Evolutionary conservation across 2,113 vertebrate genomes (phyloP).

Genomic region (Apodemus sylvaticus): DNA sequence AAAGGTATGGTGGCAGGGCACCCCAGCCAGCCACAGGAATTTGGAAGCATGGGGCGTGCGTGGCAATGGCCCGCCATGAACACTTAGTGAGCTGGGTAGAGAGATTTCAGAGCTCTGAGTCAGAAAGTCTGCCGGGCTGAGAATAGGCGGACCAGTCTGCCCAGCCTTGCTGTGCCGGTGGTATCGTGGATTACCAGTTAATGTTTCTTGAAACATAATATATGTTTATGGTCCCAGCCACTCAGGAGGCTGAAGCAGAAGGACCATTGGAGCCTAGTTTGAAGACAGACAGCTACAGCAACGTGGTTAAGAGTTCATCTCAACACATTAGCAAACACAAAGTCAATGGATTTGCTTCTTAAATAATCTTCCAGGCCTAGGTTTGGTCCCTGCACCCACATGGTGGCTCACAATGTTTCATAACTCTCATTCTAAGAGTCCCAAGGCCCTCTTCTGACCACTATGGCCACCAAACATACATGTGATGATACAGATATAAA

Average conservation of each 20-base stretch:
- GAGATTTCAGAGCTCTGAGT: no score
- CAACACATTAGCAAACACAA: background rate
- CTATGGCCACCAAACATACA: background rate
- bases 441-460: background rate
- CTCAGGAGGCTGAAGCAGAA: background rate
- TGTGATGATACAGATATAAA: background rate
- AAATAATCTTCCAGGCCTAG: background rate
- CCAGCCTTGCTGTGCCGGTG: no score
- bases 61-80: no score
- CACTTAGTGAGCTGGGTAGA: no score
- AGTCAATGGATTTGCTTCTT: background rate
- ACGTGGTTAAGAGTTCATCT: background rate
- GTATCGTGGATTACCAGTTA: no score
- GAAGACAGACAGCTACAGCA: background rate
- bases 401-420: background rate
- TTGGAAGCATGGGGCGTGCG: no score
- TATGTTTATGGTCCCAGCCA: background rate
- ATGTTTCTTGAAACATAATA: no score
- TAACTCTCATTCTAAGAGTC: background rate
- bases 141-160: no score
- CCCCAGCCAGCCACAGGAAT: no score
- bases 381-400: background rate
- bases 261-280: background rate
- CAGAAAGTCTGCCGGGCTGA: no score
- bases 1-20: no score